These are phyloP conservation scores for Trachelus troglodyta DNA, from an alignment of 2,888 invertebrate genomes.

Conservation along the genomic window DNA sequence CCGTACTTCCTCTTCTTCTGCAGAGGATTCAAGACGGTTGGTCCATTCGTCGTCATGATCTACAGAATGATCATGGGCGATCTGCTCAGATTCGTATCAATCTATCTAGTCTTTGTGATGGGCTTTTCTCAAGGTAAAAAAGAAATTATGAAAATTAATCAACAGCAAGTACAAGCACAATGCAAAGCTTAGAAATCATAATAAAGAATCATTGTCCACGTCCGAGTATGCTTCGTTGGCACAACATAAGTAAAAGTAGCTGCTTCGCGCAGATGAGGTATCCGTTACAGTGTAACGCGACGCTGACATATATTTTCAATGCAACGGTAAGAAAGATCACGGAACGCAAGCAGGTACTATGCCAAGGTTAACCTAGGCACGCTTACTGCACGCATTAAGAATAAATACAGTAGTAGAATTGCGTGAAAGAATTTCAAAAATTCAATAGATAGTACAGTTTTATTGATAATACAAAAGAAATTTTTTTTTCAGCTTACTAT, in stretches of 20 bases:
- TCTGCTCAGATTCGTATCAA: conserved; percentile 92
- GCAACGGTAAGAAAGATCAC: background rate
- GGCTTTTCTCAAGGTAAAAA: conserved; percentile 92
- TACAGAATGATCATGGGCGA: conserved; percentile 99
- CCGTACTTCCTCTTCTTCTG: conserved; percentile 98
- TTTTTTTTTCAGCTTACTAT: conserved; percentile 79
- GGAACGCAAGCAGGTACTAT: conserved; percentile 30
- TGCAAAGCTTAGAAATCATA: background rate
- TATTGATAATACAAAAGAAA: background rate
- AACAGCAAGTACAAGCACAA: background rate
- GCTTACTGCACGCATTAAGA: background rate
- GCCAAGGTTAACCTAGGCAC: conserved; percentile 42
- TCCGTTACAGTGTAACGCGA: conserved; percentile 25
- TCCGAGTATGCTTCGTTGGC: background rate
- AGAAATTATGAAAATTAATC: background rate
- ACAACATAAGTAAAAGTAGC: background rate
- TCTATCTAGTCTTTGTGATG: conserved; percentile 97
- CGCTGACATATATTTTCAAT: conserved; percentile 43
- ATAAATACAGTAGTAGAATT: background rate
- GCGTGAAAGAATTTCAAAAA: background rate
- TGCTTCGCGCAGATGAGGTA: background rate
- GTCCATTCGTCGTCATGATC: conserved; percentile 99
- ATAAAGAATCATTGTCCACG: background rate
- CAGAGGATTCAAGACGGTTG: conserved; percentile 97
- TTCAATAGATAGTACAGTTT: background rate